Evolutionary conservation across 2,797 vertebrate species (phyloP), one percentile per base, ranked within the genome.

Genomic region (Poeciliopsis presidionis): DNA sequence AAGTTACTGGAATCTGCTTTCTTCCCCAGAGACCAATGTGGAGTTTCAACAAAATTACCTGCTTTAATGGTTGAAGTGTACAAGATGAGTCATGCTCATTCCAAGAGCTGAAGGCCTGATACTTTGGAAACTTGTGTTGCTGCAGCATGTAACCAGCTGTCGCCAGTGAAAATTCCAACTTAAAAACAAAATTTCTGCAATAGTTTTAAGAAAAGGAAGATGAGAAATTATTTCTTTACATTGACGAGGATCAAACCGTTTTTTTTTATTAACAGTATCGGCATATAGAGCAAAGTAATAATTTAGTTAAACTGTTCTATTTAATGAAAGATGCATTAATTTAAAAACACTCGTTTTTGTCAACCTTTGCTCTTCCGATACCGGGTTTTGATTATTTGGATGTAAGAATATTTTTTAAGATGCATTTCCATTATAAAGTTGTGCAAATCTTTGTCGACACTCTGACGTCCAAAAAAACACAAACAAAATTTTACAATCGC

Each of bases 31-130:
- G 89, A 89, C 70, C 59, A 72, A 47, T 75, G 81, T 84, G 86
- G 86, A 92, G 89, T 90, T 84, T 87, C 72, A 87, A 84, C 86
- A 57, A 28, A 75, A 77, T 90, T 90, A 92, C 84, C 84, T 89
- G 87, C 91, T 93, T 89, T 86, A 63, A 74, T 43, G 72, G 80
- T 76, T 91, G 92, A 92, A 89, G 65, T 39, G 65, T 81, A 86
- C 88, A 90, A 90, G 83, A 88, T 90, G 89, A 83, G 61, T 80
- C n/a, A 55, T 2, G 9, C n/a, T 65, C 76, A 2, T 14, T 14
- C 69, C 20, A 25, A 73, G 59, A 53, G 28, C 0, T 11, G 74
- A 41, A 72, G 39, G 41, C 47, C 65, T 46, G 5, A 51, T 47
- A 51, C 77, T 73, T 59, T 49, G 55, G 72, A 87, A 84, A 70